Evolutionary conservation across 2,888 invertebrate species (phyloP), one percentile per base, ranked within the genome.

Genomic region (Neria commutata): DNA sequence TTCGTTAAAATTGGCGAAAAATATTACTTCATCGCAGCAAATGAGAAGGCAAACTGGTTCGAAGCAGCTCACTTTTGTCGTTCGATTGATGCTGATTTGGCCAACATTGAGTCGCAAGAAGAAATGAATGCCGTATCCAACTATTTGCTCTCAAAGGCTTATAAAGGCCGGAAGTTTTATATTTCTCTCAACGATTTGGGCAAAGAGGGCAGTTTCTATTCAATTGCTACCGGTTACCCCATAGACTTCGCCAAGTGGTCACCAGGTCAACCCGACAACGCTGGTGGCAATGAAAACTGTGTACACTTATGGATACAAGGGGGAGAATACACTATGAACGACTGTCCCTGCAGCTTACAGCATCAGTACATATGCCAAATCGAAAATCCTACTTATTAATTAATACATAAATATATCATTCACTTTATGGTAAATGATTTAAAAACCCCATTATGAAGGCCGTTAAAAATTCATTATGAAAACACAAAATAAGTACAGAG

Each of bases 241-340:
- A 58, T 72, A 0, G 11, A 16, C 14, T 58, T 58, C 8, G 48
- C 61, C 11, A 42, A 56, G 8, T 71, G 72, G 72, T 48, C 72
- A 5, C 33, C 53, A 1, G 64, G 63, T 0, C 71, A 74, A 56
- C 75, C 75, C 3, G 71, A 74, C 24, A 73, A 73, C 56, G 34
- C 29, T 2, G 58, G 49, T 2, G 52, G 53, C 8, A 8, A 50
- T 46, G 66, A 67, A 5, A 42, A 67, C 54, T 69, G 69, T 45
- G 59, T 67, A 0, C 64, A 66, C 42, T 54, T 69, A n/a, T 61
- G 65, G 62, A 19, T 42, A 19, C 17, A 14, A 2, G 42, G 10
- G 21, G 42, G 4, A 8, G 5, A 4, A 17, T 42, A 11, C 21
- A 6, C 4, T 6, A 19, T 42, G 19, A 42, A 42, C 14, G 42